Evolutionary conservation across 92 coral and sea anemone genomes (phyloP).

Genomic region (Desmophyllum pertusum): DNA sequence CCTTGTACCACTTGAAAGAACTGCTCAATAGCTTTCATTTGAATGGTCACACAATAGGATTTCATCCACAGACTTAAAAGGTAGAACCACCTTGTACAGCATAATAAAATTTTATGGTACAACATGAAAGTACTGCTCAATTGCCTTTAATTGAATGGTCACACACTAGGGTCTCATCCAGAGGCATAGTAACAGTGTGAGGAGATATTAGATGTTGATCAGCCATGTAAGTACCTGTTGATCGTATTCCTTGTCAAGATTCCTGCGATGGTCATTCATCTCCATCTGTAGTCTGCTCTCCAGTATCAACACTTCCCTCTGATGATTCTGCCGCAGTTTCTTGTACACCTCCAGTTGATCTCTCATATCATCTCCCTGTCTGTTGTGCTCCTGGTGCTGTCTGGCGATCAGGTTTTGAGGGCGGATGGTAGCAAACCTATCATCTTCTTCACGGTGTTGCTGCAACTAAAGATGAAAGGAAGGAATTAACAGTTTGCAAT

Average conservation of each 20-base stretch:
- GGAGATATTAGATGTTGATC: too few relatives aligned
- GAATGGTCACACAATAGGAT: not conserved
- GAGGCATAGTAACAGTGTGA: too few relatives aligned
- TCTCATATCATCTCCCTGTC: conserved; percentile 87
- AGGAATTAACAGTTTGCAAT: not conserved
- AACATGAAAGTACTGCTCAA: not conserved
- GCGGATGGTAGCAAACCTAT: conserved; percentile 96
- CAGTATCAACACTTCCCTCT: conserved; percentile 80
- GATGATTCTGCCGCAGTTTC: conserved; percentile 94
- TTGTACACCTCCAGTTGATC: conserved; percentile 97
- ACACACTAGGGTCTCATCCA: too few relatives aligned
- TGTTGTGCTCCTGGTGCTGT: conserved; percentile 85
- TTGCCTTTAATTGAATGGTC: not conserved
- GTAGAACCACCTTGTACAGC: not conserved
- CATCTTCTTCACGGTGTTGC: conserved; percentile 83
- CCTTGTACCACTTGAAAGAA: too few relatives aligned
- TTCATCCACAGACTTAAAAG: not conserved
- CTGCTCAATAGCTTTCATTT: not conserved
- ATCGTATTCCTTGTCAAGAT: conserved; percentile 92
- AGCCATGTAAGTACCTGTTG: too few relatives aligned
- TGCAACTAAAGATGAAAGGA: conserved; percentile 25
- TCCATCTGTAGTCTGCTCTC: conserved; percentile 88
- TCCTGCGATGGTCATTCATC: conserved; percentile 95
- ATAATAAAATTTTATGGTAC: too few relatives aligned
- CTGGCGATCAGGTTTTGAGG: conserved; percentile 96